Base-by-base conservation (phyloP, 2,797 vertebrate species). In the Brachymystax lenok region DNA sequence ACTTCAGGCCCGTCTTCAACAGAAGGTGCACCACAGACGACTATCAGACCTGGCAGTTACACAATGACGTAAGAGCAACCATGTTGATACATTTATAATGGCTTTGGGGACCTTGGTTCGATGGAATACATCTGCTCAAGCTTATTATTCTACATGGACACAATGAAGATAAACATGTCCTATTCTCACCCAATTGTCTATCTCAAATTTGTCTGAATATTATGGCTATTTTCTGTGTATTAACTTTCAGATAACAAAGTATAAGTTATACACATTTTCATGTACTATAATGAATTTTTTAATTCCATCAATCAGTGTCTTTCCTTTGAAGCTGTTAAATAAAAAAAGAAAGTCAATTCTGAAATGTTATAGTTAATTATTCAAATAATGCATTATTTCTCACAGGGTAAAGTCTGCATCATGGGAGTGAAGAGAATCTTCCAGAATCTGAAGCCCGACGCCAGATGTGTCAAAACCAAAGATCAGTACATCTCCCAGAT, bases 341-440 rank as follows among this genome's bases (percentile, higher is more conserved):
- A 86, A 85, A 84, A 71, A 85, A 85, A 80, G 69, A 33, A 75
- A 75, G 66, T 84, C 69, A 52, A 33, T 68, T 82, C 75, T 80
- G 81, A 85, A 82, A 85, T 85, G 79, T 87, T 8, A 17, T 71
- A 28, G 19, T 24, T 85, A 86, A 70, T 56, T 33, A 21, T 63
- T 50, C 0, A 28, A 40, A 27, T 83, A 81, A 88, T 92, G 74
- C 80, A 90, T 91, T 88, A 90, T 92, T 91, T 79, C 91, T 93
- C 81, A 89, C 88, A 93, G 92, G 91, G 86, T 0, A 88, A 95
- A 91, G 95, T 95, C 14, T 98, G 97, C 91, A 98, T 98, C 90
- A 98, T 98, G 97, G 97, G 97, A 86, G 96, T 96, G 80, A 97
- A 96, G 85, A 95, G 96, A 85, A 93, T 96, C 88, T 97, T 97